These are phyloP conservation scores for Anolis apletophallus DNA, from an alignment of 2,797 vertebrate genomes.

Conservation along the genomic window DNA sequence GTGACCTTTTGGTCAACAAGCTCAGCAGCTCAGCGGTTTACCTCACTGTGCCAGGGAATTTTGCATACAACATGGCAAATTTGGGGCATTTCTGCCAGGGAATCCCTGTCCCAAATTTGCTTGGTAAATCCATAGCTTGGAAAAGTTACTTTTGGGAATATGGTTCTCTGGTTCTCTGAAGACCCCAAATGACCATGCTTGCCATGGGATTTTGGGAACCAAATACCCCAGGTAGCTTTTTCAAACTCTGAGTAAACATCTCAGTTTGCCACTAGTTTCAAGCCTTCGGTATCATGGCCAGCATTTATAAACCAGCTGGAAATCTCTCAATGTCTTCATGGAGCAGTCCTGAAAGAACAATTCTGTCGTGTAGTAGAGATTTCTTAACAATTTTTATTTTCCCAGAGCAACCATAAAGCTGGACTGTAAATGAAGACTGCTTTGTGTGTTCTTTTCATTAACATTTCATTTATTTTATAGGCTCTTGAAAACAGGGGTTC, in stretches of 20 bases:
- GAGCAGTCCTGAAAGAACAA: slow-evolving; percentile 40
- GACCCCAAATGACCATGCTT: too few species aligned
- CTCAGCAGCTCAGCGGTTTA: too few species aligned
- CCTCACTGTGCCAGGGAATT: too few species aligned
- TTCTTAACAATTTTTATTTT: slow-evolving; percentile 1
- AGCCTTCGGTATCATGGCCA: neutral
- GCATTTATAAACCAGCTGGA: neutral
- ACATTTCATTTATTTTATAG: slow-evolving; percentile 44
- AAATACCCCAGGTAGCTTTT: too few species aligned
- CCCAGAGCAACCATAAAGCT: slow-evolving; percentile 46
- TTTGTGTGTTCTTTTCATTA: slow-evolving; percentile 50
- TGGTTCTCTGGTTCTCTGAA: too few species aligned
- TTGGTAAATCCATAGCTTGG: too few species aligned
- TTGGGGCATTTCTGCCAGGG: neutral
- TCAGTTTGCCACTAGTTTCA: neutral
- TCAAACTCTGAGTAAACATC: neutral
- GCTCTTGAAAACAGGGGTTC: slow-evolving; percentile 9
- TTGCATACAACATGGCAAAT: neutral
- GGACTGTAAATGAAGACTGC: slow-evolving; percentile 54
- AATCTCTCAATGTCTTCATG: slow-evolving; percentile 3
- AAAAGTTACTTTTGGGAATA: too few species aligned
- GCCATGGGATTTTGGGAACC: too few species aligned
- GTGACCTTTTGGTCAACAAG: too few species aligned
- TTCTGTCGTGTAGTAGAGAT: neutral
- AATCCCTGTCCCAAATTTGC: neutral